phyloP scores from a whole-genome alignment of 2,113 vertebrate genomes.

The Chionomys nivalis region DNA sequence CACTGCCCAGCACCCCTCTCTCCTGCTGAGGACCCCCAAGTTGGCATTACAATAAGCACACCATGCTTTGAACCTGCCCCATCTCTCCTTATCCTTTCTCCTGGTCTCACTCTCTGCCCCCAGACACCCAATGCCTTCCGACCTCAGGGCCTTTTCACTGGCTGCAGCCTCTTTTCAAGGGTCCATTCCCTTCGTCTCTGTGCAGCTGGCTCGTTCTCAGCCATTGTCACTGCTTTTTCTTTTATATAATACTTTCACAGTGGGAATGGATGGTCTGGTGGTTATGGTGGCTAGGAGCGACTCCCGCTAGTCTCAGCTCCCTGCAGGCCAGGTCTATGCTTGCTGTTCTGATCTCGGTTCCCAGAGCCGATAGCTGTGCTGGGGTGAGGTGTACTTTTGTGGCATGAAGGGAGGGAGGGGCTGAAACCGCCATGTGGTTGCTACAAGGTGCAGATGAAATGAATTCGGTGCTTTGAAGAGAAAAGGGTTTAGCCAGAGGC shows the following conservation, averaged over 20 bases:
- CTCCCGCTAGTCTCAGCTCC: background rate
- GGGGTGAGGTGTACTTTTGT: background rate
- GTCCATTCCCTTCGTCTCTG: accelerated
- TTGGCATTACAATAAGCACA: background rate
- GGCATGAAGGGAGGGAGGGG: background rate
- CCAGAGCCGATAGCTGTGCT: too few relatives aligned
- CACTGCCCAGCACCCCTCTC: too few relatives aligned
- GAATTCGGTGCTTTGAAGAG: background rate
- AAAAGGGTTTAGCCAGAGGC: too few relatives aligned
- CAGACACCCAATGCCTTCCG: background rate
- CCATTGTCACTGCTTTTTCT: too few relatives aligned
- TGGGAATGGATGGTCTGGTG: too few relatives aligned
- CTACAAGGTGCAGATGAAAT: background rate
- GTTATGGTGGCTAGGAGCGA: too few relatives aligned
- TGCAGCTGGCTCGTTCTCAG: accelerated
- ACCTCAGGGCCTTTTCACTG: background rate
- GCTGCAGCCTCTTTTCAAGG: too few relatives aligned
- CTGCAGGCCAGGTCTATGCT: background rate
- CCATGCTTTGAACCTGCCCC: accelerated
- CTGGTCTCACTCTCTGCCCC: too few relatives aligned
- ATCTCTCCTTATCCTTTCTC: background rate
- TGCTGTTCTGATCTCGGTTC: background rate
- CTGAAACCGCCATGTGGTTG: background rate
- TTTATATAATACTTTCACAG: background rate
- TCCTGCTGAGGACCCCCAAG: background rate